Conservation (phyloP, 2,113 vertebrate genomes). For the Campylomormyrus tamandua region DNA sequence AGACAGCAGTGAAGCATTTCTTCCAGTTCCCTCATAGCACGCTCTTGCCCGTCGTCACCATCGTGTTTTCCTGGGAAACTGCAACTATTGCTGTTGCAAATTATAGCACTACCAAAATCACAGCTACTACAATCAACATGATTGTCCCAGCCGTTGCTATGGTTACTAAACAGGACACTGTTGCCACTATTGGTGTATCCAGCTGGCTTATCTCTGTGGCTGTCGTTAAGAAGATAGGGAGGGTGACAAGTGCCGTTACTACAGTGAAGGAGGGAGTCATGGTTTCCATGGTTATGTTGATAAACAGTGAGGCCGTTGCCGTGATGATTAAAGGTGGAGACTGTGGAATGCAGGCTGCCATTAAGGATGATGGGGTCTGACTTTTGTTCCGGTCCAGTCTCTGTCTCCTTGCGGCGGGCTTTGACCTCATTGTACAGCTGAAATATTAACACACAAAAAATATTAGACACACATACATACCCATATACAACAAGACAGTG, state of each 20-base stretch:
- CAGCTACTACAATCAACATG: slow-evolving; percentile 1
- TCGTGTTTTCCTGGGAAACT: slow-evolving; percentile 26
- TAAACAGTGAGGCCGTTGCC: slow-evolving; percentile 20
- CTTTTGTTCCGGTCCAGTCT: slow-evolving; percentile 45
- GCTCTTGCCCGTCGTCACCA: slow-evolving; percentile 40
- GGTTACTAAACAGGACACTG: slow-evolving; percentile 13
- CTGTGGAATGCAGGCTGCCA: slow-evolving; percentile 50
- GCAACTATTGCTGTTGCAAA: not conserved
- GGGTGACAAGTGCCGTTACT: slow-evolving; percentile 19
- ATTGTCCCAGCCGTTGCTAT: slow-evolving; percentile 35
- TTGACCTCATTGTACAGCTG: slow-evolving; percentile 92
- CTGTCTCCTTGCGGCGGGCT: slow-evolving; percentile 73
- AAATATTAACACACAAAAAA: slow-evolving; percentile 27
- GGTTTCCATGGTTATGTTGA: slow-evolving; percentile 14
- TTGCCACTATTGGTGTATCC: not conserved
- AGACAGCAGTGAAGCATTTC: slow-evolving; percentile 59
- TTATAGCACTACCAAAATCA: not conserved
- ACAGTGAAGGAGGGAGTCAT: slow-evolving; percentile 32
- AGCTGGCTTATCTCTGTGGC: not conserved
- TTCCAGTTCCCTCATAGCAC: slow-evolving; percentile 33
- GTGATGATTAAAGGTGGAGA: slow-evolving; percentile 34
- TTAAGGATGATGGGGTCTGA: slow-evolving; percentile 49
- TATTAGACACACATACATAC: not conserved
- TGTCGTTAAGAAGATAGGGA: slow-evolving; percentile 5
- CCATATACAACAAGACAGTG: not conserved